Percentiles rank a stretch among this genome's conserved stretches.
phyloP scores from a whole-genome alignment of 2,113 vertebrate genomes.

The Colaptes auratus region DNA sequence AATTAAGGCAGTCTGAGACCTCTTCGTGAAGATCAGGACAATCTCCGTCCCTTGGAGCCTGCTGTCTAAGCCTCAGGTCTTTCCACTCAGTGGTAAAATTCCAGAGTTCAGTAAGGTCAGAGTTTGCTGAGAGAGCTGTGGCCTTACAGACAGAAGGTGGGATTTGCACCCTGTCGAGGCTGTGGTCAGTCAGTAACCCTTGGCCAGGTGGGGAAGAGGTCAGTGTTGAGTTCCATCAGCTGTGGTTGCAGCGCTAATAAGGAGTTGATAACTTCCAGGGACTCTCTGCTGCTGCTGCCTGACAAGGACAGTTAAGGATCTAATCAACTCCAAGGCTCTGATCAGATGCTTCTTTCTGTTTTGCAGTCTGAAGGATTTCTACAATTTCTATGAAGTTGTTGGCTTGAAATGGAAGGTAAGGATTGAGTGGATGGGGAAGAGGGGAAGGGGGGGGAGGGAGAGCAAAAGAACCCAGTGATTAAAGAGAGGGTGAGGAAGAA shows the following conservation, averaged over 20 bases:
- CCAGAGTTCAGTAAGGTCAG: not conserved
- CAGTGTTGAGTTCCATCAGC: not conserved
- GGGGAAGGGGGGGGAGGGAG: not conserved
- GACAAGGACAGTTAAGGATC: not conserved
- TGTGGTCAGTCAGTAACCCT: not conserved
- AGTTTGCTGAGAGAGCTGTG: not conserved
- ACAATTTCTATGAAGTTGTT: slow-evolving; percentile 95
- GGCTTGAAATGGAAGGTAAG: slow-evolving; percentile 96
- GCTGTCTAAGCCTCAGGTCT: not conserved
- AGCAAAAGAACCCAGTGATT: not conserved
- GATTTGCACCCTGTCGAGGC: not conserved
- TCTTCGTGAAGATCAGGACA: not conserved
- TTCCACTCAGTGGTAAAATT: not conserved
- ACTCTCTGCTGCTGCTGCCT: not conserved
- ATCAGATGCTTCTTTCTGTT: slow-evolving; percentile 21
- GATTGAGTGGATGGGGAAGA: not conserved
- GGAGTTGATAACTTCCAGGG: slow-evolving; percentile 19
- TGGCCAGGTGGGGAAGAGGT: not conserved
- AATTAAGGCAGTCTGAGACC: not conserved
- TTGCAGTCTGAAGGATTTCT: slow-evolving; percentile 92
- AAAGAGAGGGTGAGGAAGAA: not conserved
- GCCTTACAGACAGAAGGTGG: not conserved
- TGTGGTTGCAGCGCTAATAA: not conserved
- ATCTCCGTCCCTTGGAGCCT: not conserved
- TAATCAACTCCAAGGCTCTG: not conserved